Evolutionary conservation across 2,888 invertebrate species (phyloP), one percentile per base, ranked within the genome.

Genomic region (Xanthorhoe spadicearia): DNA sequence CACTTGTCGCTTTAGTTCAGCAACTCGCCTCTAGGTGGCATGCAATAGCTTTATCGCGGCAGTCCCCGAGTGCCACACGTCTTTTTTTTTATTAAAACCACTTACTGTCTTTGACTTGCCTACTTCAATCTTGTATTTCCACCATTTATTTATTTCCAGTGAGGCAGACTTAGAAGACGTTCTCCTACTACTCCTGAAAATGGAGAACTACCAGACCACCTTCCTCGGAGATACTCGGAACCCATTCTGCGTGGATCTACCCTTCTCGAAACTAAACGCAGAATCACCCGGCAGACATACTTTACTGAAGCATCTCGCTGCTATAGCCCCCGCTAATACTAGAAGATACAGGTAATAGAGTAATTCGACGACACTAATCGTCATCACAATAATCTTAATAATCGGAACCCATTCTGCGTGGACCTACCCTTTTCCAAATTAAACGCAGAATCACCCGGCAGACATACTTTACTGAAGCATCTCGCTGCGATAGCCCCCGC

Each of bases 111-210:
- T n/a, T n/a, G n/a, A n/a, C n/a, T n/a, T n/a, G n/a, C n/a, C n/a
- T n/a, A n/a, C n/a, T n/a, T n/a, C 23, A 4, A 23, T 3, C 23
- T 23, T 23, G 23, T 3, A 23, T 23, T 3, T n/a, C n/a, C n/a
- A n/a, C n/a, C n/a, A 23, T 4, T 6, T 3, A 8, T 35, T 3
- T 35, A 35, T 3, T 64, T 61, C 15, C 89, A 96, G 96, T 77
- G 96, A 96, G 83, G 94, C 94, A 51, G 96, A 96, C 82, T 86
- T 96, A 55, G 96, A 96, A 78, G 96, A 96, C 82, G 94, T 96
- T 32, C 85, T 96, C 15, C 94, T 96, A 10, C 85, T 94, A 5
- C 93, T 95, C 68, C 94, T 95, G 19, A 91, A 90, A 68, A 89
- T 93, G 75, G 94, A 95, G 83, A 94, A 94, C 77, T 94, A 94